Conservation (phyloP, 2,888 invertebrate species). For the Dioctria linearis region DNA sequence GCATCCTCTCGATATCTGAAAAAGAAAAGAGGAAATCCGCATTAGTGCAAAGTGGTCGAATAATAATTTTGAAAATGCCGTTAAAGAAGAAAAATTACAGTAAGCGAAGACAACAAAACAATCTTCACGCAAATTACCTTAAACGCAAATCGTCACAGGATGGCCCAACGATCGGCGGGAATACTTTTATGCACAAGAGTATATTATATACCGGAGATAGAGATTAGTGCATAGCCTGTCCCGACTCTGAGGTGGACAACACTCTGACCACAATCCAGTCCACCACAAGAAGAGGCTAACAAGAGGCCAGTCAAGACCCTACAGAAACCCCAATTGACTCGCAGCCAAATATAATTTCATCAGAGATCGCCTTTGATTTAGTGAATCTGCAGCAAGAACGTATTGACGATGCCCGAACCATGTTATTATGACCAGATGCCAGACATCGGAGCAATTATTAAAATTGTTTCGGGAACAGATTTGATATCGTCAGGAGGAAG, state of each 20-base stretch:
- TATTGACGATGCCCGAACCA: slow-evolving; percentile 45
- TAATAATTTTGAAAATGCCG: slow-evolving; percentile 46
- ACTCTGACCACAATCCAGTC: background rate
- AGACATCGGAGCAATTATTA: slow-evolving; percentile 59
- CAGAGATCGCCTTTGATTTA: slow-evolving; percentile 51
- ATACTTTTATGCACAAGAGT: background rate
- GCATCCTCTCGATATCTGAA: slow-evolving; percentile 91
- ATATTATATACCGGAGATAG: background rate
- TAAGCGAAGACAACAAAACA: slow-evolving; percentile 32
- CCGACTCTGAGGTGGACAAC: background rate
- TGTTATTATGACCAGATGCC: slow-evolving; percentile 59
- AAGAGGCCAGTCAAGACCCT: slow-evolving; percentile 26
- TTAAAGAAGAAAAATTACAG: slow-evolving; percentile 30
- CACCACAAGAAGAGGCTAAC: slow-evolving; percentile 17
- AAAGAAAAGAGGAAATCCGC: slow-evolving; percentile 67
- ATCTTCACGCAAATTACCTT: slow-evolving; percentile 55
- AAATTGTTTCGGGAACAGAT: slow-evolving; percentile 58
- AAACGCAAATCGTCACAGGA: slow-evolving; percentile 53
- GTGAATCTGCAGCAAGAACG: slow-evolving; percentile 35
- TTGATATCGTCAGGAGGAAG: slow-evolving; percentile 48
- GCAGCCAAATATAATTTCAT: slow-evolving; percentile 52
- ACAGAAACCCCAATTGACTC: slow-evolving; percentile 29
- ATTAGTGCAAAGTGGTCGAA: slow-evolving; percentile 40
- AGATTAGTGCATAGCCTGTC: background rate
- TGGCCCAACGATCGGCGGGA: background rate